These are phyloP conservation scores for Stomorhina lunata DNA, from an alignment of 2,888 invertebrate genomes.

Conservation along the genomic window DNA sequence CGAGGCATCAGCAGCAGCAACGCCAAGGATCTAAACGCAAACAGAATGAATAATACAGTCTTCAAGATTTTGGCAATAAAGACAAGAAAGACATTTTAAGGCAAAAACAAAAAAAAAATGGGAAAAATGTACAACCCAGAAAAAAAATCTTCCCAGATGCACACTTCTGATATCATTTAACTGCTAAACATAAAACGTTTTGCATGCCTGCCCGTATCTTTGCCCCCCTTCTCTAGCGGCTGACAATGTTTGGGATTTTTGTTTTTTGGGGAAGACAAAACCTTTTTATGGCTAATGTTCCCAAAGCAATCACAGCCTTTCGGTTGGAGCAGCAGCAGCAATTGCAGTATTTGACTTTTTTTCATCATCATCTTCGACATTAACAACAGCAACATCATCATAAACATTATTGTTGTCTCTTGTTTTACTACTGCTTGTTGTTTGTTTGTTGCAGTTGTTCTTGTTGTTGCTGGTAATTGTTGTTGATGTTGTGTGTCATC, in stretches of 20 bases:
- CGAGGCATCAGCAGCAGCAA: conserved; percentile 1
- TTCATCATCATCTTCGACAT: conserved; percentile 28
- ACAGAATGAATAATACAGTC: conserved; percentile 62
- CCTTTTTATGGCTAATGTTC: conserved; percentile 44
- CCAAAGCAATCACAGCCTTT: conserved; percentile 58
- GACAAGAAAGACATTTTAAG: conserved; percentile 48
- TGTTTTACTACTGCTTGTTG: conserved; percentile 55
- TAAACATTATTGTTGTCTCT: conserved; percentile 59
- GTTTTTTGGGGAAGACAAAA: conserved; percentile 2
- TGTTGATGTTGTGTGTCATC: conserved; percentile 61
- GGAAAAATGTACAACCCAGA: conserved; percentile 32
- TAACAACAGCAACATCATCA: conserved; percentile 48
- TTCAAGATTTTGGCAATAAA: conserved; percentile 51
- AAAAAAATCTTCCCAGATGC: conserved; percentile 66
- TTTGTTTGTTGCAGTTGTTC: conserved; percentile 16
- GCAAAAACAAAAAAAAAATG: conserved; percentile 18
- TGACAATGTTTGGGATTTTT: not conserved
- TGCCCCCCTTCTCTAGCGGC: not conserved
- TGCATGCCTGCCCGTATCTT: conserved; percentile 32
- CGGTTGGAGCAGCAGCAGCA: not conserved
- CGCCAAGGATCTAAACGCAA: conserved; percentile 16
- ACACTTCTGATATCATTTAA: conserved; percentile 68
- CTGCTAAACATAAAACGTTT: conserved; percentile 60
- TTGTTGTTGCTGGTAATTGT: conserved; percentile 49
- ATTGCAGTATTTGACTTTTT: conserved; percentile 56